phyloP scores from a whole-genome alignment of 2,113 vertebrate species.

The Prunella fulvescens region DNA sequence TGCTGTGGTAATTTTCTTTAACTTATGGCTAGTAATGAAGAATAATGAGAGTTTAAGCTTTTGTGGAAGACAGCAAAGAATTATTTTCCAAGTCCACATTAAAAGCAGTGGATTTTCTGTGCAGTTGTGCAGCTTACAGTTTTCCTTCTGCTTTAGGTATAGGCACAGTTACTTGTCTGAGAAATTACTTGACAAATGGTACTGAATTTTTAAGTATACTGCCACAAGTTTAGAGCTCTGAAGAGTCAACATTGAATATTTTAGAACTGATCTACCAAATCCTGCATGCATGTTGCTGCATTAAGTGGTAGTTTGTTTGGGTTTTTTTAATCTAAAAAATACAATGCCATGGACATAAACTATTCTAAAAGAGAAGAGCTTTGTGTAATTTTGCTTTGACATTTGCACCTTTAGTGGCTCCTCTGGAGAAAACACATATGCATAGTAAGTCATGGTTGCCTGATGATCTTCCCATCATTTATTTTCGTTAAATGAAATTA shows the following conservation, averaged over 20 bases:
- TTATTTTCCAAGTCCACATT: neutral
- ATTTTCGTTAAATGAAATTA: neutral
- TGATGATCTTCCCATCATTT: neutral
- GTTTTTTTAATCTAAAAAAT: neutral
- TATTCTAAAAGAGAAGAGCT: neutral
- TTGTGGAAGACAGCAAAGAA: neutral
- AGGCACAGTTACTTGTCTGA: neutral
- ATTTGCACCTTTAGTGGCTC: neutral
- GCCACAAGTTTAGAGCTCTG: neutral
- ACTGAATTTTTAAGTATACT: neutral
- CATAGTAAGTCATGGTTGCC: neutral
- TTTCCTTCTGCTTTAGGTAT: neutral
- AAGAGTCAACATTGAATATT: neutral
- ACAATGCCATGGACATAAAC: neutral
- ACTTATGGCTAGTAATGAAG: neutral
- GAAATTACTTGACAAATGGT: neutral
- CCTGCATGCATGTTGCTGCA: neutral
- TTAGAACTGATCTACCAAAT: neutral
- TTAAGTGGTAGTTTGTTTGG: neutral
- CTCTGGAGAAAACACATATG: neutral
- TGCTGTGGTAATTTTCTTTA: neutral
- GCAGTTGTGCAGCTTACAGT: neutral
- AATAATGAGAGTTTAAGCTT: neutral
- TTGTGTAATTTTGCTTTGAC: neutral
- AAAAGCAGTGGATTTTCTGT: neutral